Percentiles rank a stretch among this genome's conserved stretches.
Evolutionary conservation across 2,888 invertebrate species (phyloP).

Genomic region (Lymantria monacha): DNA sequence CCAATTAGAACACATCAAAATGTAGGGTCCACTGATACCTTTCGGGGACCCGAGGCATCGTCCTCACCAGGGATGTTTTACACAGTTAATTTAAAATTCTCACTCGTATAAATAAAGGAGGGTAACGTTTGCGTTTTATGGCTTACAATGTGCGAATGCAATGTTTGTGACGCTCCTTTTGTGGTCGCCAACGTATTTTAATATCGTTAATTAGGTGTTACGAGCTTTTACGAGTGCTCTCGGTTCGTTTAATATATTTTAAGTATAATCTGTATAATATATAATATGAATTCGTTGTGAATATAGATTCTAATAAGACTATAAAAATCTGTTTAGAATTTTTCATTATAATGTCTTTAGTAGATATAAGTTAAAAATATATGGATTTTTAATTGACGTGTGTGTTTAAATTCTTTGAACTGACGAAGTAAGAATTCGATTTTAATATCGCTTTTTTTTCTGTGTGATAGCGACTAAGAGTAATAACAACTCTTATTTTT

Average conservation of each 20-base stretch:
- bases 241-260: slow-evolving; percentile 44
- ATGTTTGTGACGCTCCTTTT: slow-evolving; percentile 69
- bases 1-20: slow-evolving; percentile 44
- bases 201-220: slow-evolving; percentile 81
- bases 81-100: slow-evolving; percentile 82
- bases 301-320: slow-evolving; percentile 25
- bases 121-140: slow-evolving; percentile 81
- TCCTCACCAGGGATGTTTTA: slow-evolving; percentile 68
- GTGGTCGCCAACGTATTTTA: slow-evolving; percentile 76
- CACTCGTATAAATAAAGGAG: slow-evolving; percentile 80
- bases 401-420: too few species aligned
- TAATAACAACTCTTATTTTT: too few species aligned
- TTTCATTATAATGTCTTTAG: too few species aligned
- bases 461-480: too few species aligned
- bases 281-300: slow-evolving; percentile 33
- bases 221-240: slow-evolving; percentile 52
- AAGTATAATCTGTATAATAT: slow-evolving; percentile 34
- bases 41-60: slow-evolving; percentile 38
- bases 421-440: too few species aligned
- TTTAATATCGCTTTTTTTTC: too few species aligned
- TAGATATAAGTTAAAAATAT: too few species aligned
- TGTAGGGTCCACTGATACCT: slow-evolving; percentile 39
- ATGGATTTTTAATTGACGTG: too few species aligned
- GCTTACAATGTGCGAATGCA: slow-evolving; percentile 77
- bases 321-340: slow-evolving; percentile 29